Evolutionary conservation across 2,888 invertebrate genomes (phyloP), one percentile per base, ranked within the genome.

Genomic region (Acholoe squamosa): DNA sequence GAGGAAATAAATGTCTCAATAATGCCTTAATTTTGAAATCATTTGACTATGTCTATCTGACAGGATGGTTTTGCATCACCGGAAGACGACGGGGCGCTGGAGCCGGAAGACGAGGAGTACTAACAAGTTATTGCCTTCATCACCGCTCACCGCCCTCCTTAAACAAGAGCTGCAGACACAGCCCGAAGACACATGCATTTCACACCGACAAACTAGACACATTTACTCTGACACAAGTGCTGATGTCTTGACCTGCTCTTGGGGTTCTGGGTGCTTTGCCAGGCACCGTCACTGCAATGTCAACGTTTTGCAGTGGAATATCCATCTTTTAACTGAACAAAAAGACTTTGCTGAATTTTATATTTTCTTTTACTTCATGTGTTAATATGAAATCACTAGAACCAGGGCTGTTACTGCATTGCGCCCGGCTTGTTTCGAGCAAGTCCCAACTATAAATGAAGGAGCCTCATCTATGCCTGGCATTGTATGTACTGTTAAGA

Each of bases 51-150:
- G 5, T 43, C 43, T 89, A 33, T 5, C 7, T 90, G 84, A 10
- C 92, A 93, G 90, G 93, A 92, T 31, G 93, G 93, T 16, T 92
- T 92, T 91, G 92, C 92, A 12, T 90, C 92, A 12, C 92, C 92
- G 3, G 92, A 92, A 28, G 91, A 91, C 22, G 91, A 92, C 16
- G 88, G 67, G 14, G 89, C 43, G 16, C 43, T n/a, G 12, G 91
- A 88, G 14, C 86, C 90, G 71, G 91, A 89, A 16, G 91, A 89
- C 33, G 92, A 91, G 76, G 90, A 91, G 51, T 91, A 91, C 88
- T 91, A 91, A 77, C 5, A 34, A 33, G 61, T 19, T 12, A 19
- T 19, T 22, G 28, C 52, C 43, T 22, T 14, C 71, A 25, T 28
- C 16, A 71, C 71, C 25, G 71, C 71, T 71, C 71, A 71, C 84